Percentiles rank a stretch among this genome's conserved stretches.
phyloP scores from a whole-genome alignment of 2,113 vertebrate species.

The Caranx ignobilis region DNA sequence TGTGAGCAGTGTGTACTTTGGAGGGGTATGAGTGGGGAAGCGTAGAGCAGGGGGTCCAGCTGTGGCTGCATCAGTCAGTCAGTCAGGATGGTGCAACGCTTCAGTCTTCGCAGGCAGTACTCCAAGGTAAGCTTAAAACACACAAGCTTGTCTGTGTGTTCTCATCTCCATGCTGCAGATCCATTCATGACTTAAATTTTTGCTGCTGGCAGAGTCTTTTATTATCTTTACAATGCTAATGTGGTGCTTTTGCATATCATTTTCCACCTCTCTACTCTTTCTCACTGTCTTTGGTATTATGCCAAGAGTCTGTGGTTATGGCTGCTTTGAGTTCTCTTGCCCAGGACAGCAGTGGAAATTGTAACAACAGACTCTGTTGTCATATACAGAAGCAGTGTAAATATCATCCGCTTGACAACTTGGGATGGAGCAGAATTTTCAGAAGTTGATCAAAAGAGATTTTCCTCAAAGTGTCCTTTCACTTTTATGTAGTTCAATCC shows the following conservation, averaged over 20 bases:
- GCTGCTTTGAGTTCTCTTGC: neutral
- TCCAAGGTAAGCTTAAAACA: slow-evolving; percentile 82
- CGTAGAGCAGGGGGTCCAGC: slow-evolving; percentile 62
- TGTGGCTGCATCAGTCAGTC: slow-evolving; percentile 53
- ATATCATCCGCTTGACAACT: neutral
- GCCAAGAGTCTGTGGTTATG: neutral
- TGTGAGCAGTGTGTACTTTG: slow-evolving; percentile 60
- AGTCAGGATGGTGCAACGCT: slow-evolving; percentile 86
- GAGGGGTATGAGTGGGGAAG: slow-evolving; percentile 50
- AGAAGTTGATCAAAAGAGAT: neutral
- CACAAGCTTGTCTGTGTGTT: slow-evolving; percentile 31
- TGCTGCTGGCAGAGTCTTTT: slow-evolving; percentile 12
- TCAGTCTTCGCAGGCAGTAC: slow-evolving; percentile 84
- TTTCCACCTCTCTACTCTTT: neutral
- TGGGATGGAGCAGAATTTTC: neutral
- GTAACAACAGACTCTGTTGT: neutral
- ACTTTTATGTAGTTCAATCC: neutral
- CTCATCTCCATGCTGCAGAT: slow-evolving; percentile 12
- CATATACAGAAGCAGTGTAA: neutral
- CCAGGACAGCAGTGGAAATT: slow-evolving; percentile 3
- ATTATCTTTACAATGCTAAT: neutral
- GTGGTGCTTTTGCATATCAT: slow-evolving; percentile 12
- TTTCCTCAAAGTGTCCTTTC: slow-evolving; percentile 7
- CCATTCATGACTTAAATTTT: neutral
- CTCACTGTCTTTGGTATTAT: slow-evolving; percentile 23